These are phyloP conservation scores for Peromyscus leucopus DNA, from an alignment of 2,113 vertebrate genomes.

Conservation along the genomic window DNA sequence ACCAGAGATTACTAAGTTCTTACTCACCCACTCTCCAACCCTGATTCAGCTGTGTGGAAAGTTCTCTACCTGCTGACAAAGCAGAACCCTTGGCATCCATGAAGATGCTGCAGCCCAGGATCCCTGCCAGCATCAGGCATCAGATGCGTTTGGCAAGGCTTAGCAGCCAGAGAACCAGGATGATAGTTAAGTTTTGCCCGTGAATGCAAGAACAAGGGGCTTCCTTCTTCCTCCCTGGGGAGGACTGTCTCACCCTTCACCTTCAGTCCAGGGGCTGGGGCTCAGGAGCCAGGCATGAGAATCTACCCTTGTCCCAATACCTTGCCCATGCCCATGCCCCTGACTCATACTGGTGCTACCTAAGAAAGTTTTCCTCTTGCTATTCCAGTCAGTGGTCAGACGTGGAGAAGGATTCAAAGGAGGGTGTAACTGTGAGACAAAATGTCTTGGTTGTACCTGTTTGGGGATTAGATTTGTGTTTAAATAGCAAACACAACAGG, in stretches of 20 bases:
- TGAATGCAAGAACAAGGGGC: not conserved
- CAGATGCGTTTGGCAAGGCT: not conserved
- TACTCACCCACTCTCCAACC: not conserved
- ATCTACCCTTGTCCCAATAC: not conserved
- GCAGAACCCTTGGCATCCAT: slow-evolving; percentile 3
- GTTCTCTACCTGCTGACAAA: slow-evolving; percentile 18
- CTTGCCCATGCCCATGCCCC: not conserved
- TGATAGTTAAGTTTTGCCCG: not conserved
- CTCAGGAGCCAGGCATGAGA: slow-evolving; percentile 8
- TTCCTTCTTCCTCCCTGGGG: not conserved
- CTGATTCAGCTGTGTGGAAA: slow-evolving; percentile 29
- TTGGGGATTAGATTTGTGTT: slow-evolving; percentile 87
- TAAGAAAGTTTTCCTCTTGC: slow-evolving; percentile 68
- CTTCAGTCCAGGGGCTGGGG: not conserved
- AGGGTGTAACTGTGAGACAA: slow-evolving; percentile 58
- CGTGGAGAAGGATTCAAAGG: slow-evolving; percentile 59
- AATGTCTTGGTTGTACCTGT: slow-evolving; percentile 76
- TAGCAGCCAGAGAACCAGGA: not conserved
- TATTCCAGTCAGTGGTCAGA: slow-evolving; percentile 61
- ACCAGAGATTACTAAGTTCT: slow-evolving; percentile 71
- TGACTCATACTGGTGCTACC: slow-evolving; percentile 73
- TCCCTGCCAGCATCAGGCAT: not conserved
- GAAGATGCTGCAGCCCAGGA: not conserved
- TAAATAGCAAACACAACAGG: slow-evolving; percentile 76
- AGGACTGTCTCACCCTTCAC: not conserved